phyloP scores from a whole-genome alignment of 2,113 vertebrate genomes.

The Seriola quinqueradiata region DNA sequence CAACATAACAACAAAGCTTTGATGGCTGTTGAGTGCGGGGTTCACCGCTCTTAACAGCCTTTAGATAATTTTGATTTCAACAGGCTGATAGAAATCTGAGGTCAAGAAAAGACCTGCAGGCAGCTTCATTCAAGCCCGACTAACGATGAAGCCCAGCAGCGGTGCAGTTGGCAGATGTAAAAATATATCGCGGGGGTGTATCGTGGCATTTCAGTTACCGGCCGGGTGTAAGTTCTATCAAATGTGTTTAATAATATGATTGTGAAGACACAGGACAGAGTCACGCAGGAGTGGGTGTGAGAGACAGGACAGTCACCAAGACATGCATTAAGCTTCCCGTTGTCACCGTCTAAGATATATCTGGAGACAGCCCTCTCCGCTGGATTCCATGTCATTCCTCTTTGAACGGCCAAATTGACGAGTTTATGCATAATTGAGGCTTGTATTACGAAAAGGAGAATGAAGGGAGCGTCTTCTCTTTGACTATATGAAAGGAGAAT shows the following conservation, averaged over 20 bases:
- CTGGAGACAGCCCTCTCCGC: constrained; percentile 76
- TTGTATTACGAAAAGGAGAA: constrained; percentile 73
- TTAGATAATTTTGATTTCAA: constrained; percentile 50
- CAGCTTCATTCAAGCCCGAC: constrained; percentile 44
- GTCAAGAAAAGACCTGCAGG: constrained; percentile 64
- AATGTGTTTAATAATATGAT: constrained; percentile 56
- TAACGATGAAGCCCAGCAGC: constrained; percentile 54
- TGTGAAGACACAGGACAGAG: constrained; percentile 27
- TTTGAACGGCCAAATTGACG: constrained; percentile 78
- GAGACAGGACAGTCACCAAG: constrained; percentile 76
- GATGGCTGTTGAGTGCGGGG: constrained; percentile 18
- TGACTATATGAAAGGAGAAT: constrained; percentile 45
- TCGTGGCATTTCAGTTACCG: constrained; percentile 53
- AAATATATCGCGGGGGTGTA: constrained; percentile 58
- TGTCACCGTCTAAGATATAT: constrained; percentile 70
- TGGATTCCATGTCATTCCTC: constrained; percentile 76
- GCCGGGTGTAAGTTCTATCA: constrained; percentile 52
- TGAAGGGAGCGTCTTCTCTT: constrained; percentile 53
- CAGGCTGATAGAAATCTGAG: constrained; percentile 51
- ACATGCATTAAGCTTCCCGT: constrained; percentile 69
- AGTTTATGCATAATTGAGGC: constrained; percentile 82
- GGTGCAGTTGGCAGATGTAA: constrained; percentile 54
- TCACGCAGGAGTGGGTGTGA: constrained; percentile 65
- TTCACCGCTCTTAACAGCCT: constrained; percentile 15
- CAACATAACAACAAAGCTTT: constrained; percentile 39